Evolutionary conservation across 2,113 vertebrate species (phyloP), one percentile per base, ranked within the genome.

Genomic region (Pelmatolapia mariae): DNA sequence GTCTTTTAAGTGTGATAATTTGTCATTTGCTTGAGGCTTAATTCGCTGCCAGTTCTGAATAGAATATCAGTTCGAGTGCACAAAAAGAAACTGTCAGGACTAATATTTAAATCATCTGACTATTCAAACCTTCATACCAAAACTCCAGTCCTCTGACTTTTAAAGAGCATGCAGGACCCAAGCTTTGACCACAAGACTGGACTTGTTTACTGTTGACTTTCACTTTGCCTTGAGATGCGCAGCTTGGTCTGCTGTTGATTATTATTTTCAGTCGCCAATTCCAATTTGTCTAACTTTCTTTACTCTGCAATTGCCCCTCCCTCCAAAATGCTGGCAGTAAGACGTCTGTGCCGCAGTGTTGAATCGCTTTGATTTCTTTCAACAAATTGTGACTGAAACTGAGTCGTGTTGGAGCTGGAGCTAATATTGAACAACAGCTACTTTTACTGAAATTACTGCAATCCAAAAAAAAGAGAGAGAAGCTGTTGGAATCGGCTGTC

Each of bases 41-140:
- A 29, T 15, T 31, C 19, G 81, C n/a, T 86, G 80, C 56, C 76
- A 63, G 80, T 80, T 61, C 53, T 71, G 56, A 92, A 93, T 89
- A 47, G 18, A 56, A 53, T 63, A 85, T 88, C 73, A 78, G 45
- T 52, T 47, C 10, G 10, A 50, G 10, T 31, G 26, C 71, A 78
- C 19, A 36, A 81, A 87, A 82, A 81, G 5, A 53, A 87, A 38
- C 13, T 16, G 45, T 45, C 19, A 68, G 36, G 19, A 43, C n/a
- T 18, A 50, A 78, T 31, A 33, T 50, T 78, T 78, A 33, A n/a
- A 52, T 33, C 26, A 78, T 50, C 43, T 19, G 16, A 7, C 45
- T 50, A 19, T n/a, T 78, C 26, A 19, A 31, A 50, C 43, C 16
- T 29, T 76, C 16, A 29, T 5, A 76, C 24, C 43, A 19, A 10